Conservation (phyloP, 1,140 invertebrate genomes). For the Spodoptera litura region DNA sequence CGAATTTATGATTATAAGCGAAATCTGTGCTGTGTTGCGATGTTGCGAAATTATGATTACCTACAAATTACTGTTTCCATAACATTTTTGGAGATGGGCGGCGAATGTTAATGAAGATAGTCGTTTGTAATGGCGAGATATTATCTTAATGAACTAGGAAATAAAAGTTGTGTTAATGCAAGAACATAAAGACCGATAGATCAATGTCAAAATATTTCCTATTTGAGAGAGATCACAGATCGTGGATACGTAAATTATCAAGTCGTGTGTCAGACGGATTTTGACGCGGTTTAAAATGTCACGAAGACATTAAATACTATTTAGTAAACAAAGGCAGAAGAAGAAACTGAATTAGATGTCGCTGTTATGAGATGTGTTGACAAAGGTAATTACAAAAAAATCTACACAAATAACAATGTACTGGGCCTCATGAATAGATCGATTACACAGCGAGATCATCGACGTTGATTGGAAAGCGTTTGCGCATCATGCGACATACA, state of each 20-base stretch:
- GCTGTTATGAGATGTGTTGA: conserved; percentile 20
- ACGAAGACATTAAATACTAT: neutral
- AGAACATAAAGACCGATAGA: neutral
- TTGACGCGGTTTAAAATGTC: neutral
- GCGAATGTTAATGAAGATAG: neutral
- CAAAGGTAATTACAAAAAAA: conserved; percentile 26
- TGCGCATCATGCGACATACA: conserved; percentile 21
- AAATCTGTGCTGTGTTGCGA: neutral
- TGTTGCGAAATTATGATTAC: conserved; percentile 19
- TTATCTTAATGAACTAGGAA: conserved; percentile 9
- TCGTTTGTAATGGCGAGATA: conserved; percentile 1
- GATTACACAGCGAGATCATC: conserved; percentile 53
- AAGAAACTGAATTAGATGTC: conserved; percentile 1
- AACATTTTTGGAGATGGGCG: neutral
- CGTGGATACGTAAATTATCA: conserved; percentile 1
- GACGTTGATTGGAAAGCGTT: conserved; percentile 60
- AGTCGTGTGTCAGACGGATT: neutral
- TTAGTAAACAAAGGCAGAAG: neutral
- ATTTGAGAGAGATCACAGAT: neutral
- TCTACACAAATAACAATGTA: conserved; percentile 24
- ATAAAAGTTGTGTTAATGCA: neutral
- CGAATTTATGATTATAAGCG: neutral
- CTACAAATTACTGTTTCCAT: neutral
- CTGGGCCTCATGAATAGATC: conserved; percentile 60
- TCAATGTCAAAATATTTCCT: conserved; percentile 4